Conservation (phyloP, 1,140 invertebrate species). For the Microplitis mediator region DNA sequence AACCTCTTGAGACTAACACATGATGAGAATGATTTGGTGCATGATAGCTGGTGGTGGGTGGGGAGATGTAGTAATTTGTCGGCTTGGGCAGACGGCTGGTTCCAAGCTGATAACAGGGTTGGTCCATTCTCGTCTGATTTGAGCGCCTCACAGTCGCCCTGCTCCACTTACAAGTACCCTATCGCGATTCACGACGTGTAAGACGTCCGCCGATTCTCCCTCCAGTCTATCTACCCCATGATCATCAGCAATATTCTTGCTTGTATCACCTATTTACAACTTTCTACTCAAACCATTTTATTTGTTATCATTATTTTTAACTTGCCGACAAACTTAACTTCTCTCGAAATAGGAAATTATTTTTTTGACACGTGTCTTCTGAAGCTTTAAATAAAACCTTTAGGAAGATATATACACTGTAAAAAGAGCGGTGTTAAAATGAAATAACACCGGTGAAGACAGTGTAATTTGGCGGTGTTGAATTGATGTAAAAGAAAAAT, state of each 20-base stretch:
- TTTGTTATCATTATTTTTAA: no score
- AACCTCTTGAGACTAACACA: background rate
- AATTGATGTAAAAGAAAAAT: no score
- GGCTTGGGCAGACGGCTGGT: conserved; percentile 55
- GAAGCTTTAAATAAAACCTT: no score
- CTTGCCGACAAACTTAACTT: no score
- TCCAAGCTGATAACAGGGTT: conserved; percentile 56
- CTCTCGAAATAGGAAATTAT: no score
- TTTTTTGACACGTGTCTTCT: no score
- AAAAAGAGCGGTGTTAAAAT: no score
- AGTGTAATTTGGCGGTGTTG: no score
- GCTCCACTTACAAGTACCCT: conserved; percentile 39
- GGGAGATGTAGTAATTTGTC: conserved; percentile 60
- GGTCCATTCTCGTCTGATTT: conserved; percentile 57
- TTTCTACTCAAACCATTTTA: no score
- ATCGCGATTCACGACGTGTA: conserved; percentile 42
- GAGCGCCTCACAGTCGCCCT: conserved; percentile 25
- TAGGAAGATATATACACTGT: no score
- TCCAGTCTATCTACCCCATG: background rate
- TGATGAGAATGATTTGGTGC: conserved; percentile 42
- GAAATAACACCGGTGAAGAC: no score
- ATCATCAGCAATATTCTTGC: background rate
- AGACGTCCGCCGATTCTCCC: conserved; percentile 40
- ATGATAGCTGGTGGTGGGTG: conserved; percentile 32
- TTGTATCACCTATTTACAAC: no score